A percentile compares a stretch with the other conserved stretches of the same genome.
Evolutionary conservation across 2,797 vertebrate species (phyloP).

Genomic region (Pagetopsis macropterus): DNA sequence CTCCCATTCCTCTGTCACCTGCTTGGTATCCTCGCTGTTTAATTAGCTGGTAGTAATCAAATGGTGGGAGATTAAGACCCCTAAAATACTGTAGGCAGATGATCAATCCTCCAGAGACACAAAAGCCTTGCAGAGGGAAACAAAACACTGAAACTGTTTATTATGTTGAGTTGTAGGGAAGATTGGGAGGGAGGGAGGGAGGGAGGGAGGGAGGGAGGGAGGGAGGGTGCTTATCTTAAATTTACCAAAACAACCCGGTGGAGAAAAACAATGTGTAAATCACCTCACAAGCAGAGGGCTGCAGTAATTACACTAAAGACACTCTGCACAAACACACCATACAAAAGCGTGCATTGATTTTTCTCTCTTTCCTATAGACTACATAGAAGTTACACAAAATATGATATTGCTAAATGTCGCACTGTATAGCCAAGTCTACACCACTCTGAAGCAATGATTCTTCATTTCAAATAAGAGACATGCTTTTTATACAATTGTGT

Average conservation of each 20-base stretch:
- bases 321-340: slow-evolving; percentile 49
- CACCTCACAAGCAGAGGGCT: slow-evolving; percentile 67
- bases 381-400: neutral
- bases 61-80: slow-evolving; percentile 77
- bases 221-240: slow-evolving; percentile 67
- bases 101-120: slow-evolving; percentile 78
- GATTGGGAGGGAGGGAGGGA: slow-evolving; percentile 42
- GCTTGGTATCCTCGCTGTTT: slow-evolving; percentile 77
- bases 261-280: slow-evolving; percentile 75
- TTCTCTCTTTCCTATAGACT: slow-evolving; percentile 1
- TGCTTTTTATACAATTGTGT: neutral
- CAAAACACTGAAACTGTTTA: slow-evolving; percentile 73
- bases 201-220: slow-evolving; percentile 12
- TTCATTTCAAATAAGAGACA: neutral
- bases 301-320: slow-evolving; percentile 79
- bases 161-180: slow-evolving; percentile 65
- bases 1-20: slow-evolving; percentile 70
- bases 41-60: slow-evolving; percentile 81
- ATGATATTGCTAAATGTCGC: slow-evolving; percentile 4
- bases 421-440: neutral
- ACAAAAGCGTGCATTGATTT: slow-evolving; percentile 24
- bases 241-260: slow-evolving; percentile 61
- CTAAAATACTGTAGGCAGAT: slow-evolving; percentile 74
- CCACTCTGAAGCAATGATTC: neutral
- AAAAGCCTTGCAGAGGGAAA: slow-evolving; percentile 61